phyloP scores from a whole-genome alignment of 2,888 invertebrate genomes.

The Polydrusus pterygomalis region DNA sequence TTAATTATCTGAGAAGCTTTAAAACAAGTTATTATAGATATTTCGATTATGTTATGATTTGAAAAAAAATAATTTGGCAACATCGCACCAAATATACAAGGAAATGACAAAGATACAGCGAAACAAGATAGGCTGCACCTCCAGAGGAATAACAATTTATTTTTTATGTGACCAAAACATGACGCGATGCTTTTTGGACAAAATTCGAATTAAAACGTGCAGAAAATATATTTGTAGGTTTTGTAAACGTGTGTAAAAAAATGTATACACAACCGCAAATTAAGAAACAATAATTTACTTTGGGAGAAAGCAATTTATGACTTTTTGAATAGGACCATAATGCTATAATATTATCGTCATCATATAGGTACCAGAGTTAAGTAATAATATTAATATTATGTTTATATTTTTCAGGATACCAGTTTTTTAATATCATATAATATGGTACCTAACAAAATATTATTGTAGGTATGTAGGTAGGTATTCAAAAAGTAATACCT shows the following conservation, averaged over 20 bases:
- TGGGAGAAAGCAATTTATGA: slow-evolving; percentile 16
- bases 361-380: no score
- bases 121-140: slow-evolving; percentile 41
- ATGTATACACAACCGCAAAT: slow-evolving; percentile 1
- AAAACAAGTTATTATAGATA: no score
- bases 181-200: slow-evolving; percentile 11
- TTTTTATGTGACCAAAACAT: slow-evolving; percentile 20
- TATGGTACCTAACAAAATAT: no score
- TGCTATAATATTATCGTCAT: no score
- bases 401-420: no score
- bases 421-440: no score
- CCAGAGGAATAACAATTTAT: slow-evolving; percentile 15
- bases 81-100: slow-evolving; percentile 22
- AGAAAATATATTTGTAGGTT: not conserved
- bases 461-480: no score
- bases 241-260: slow-evolving; percentile 5
- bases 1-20: no score
- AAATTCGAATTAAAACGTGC: not conserved
- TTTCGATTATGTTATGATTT: no score
- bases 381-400: no score
- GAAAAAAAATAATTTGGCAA: slow-evolving; percentile 20
- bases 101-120: slow-evolving; percentile 29
- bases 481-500: no score
- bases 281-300: slow-evolving; percentile 5
- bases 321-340: no score